Base-by-base conservation (phyloP, 2,888 invertebrate species). In the Tetanocera ferruginea region DNA sequence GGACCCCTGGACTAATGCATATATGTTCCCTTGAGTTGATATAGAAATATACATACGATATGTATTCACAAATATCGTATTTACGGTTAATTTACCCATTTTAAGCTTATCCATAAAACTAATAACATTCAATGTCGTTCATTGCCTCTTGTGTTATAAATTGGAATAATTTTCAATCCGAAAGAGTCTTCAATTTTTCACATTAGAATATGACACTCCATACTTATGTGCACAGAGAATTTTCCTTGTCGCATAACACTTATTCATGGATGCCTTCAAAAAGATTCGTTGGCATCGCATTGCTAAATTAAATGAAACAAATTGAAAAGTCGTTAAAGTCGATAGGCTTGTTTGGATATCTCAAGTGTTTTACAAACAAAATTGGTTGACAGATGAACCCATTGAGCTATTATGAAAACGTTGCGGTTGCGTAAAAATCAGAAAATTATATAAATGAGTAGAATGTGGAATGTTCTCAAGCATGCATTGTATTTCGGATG, bases 311-410 rank as follows among this genome's bases (percentile, higher is more conserved):
- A 37, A 37, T 25, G 67, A 67, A 43, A 37, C 69, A n/a, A 69
- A 69, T 69, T 69, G 51, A 14, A 51, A 51, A 6, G 25, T 28
- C 51, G 34, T 62, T 43, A 25, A 51, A 69, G 3, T 66, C 31
- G 37, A 55, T 34, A 37, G 37, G 34, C n/a, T 37, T 66, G 52
- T n/a, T 31, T 66, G 23, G 49, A 28, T 49, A 23, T 57, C 71
- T 71, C 71, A 73, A 74, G 73, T 74, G 60, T 31, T 74, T 49
- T 62, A 72, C 73, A 64, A 74, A 64, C 73, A 74, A 74, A 23
- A 25, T n/a, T 14, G 5, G 23, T 5, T 43, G 72, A 57, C 62
- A 23, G 43, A 62, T 31, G 49, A 72, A n/a, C 73, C n/a, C 64
- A 52, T 67, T 67, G n/a, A 67, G 2, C 49, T 67, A 49, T 19